phyloP scores from a whole-genome alignment of 2,888 invertebrate genomes.

The Cecidostiba fungosa region DNA sequence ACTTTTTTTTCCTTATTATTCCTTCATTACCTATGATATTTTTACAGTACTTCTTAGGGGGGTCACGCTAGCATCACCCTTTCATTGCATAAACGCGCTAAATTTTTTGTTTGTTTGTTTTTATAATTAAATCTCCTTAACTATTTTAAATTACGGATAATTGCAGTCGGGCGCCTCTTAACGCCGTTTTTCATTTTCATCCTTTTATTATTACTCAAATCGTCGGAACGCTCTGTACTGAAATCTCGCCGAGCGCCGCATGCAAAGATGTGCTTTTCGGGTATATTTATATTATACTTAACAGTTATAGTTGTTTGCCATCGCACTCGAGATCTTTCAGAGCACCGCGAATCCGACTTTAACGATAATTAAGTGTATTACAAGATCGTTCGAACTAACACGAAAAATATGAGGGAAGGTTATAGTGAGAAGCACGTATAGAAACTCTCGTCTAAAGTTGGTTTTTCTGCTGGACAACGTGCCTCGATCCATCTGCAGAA shows the following conservation, averaged over 20 bases:
- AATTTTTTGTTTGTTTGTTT: conserved; percentile 26
- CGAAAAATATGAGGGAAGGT: not conserved
- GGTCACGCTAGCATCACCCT: conserved; percentile 51
- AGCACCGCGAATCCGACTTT: not conserved
- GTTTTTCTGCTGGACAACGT: not conserved
- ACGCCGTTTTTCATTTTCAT: conserved; percentile 17
- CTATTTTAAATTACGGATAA: conserved; percentile 58
- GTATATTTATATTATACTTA: not conserved
- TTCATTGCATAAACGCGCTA: conserved; percentile 27
- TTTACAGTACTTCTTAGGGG: conserved; percentile 58
- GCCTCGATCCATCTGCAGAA: not conserved
- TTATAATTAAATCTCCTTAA: conserved; percentile 57
- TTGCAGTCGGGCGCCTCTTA: conserved; percentile 50
- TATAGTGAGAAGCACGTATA: conserved; percentile 6
- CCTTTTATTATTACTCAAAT: not conserved
- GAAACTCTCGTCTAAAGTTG: conserved; percentile 35
- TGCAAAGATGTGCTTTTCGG: not conserved
- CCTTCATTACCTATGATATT: conserved; percentile 48
- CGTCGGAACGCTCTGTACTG: not conserved
- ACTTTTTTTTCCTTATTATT: not conserved
- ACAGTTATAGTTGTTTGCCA: not conserved
- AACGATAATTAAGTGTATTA: conserved; percentile 54
- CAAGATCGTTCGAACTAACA: conserved; percentile 35
- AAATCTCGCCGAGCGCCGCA: not conserved
- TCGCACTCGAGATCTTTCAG: not conserved